Percentiles rank a stretch among this genome's conserved stretches.
phyloP scores from a whole-genome alignment of 2,113 vertebrate genomes.

The Neomonachus schauinslandi region DNA sequence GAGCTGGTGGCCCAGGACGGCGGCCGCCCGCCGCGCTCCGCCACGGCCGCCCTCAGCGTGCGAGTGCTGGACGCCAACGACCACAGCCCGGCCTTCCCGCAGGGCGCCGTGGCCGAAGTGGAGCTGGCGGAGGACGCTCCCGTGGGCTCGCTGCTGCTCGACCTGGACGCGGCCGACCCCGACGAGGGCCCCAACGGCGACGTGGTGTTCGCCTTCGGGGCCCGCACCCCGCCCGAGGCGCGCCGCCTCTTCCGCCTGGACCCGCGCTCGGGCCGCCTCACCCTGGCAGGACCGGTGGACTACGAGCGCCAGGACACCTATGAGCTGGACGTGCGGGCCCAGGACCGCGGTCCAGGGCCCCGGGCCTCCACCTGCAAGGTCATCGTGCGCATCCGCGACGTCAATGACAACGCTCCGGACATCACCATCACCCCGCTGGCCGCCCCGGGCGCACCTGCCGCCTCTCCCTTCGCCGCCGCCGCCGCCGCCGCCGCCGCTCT shows the following conservation, averaged over 20 bases:
- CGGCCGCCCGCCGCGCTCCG: conserved; percentile 90
- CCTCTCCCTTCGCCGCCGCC: conserved; percentile 86
- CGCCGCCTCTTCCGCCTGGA: conserved; percentile 93
- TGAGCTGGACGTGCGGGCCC: conserved; percentile 93
- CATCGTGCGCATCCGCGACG: conserved; percentile 93
- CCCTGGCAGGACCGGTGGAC: conserved; percentile 90
- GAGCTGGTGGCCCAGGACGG: conserved; percentile 95
- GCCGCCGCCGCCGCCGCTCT: conserved; percentile 86
- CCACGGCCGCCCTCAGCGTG: conserved; percentile 91
- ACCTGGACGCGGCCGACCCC: conserved; percentile 90
- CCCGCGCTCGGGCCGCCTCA: conserved; percentile 90
- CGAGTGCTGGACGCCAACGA: conserved; percentile 95
- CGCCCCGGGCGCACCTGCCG: conserved; percentile 82
- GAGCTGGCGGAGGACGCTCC: conserved; percentile 92
- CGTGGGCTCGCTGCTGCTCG: conserved; percentile 89
- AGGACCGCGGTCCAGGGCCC: conserved; percentile 91
- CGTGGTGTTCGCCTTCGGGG: conserved; percentile 92
- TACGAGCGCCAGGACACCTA: conserved; percentile 93
- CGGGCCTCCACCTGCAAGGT: conserved; percentile 92
- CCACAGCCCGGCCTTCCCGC: conserved; percentile 93
- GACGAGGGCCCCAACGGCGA: conserved; percentile 94
- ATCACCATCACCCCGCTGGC: conserved; percentile 95
- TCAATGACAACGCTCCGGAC: conserved; percentile 95
- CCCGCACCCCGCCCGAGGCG: conserved; percentile 91
- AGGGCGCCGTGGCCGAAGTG: conserved; percentile 88